These are phyloP conservation scores for Sarcophaga carnaria DNA, from an alignment of 2,888 invertebrate species.

Conservation along the genomic window DNA sequence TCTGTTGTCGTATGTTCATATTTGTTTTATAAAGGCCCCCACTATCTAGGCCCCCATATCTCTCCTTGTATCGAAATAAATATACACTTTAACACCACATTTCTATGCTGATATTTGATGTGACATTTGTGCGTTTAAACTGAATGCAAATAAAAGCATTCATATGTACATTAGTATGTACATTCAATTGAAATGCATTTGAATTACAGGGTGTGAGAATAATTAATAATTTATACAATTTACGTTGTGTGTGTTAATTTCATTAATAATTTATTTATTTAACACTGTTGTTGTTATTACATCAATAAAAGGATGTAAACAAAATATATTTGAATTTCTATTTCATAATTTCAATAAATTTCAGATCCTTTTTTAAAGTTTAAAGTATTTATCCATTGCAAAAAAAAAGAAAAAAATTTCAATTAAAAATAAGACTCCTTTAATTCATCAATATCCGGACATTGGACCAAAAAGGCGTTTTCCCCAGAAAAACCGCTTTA, in stretches of 20 bases:
- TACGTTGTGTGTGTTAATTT: constrained; percentile 40
- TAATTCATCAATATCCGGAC: too few species aligned
- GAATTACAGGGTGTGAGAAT: constrained; percentile 33
- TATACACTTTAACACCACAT: too few species aligned
- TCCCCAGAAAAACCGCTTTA: not conserved
- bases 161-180: constrained; percentile 3
- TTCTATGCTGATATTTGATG: not conserved
- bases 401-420: too few species aligned
- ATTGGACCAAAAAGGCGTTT: too few species aligned
- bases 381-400: too few species aligned
- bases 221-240: constrained; percentile 60
- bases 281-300: not conserved
- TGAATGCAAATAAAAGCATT: too few species aligned
- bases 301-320: not conserved
- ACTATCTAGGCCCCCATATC: too few species aligned
- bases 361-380: not conserved
- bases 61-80: too few species aligned
- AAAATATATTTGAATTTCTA: not conserved
- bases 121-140: not conserved
- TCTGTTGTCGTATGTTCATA: too few species aligned
- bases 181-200: constrained; percentile 5
- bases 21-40: too few species aligned
- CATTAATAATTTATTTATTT: constrained; percentile 53
- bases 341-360: not conserved
- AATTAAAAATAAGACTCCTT: too few species aligned